phyloP scores from a whole-genome alignment of 2,797 vertebrate genomes.

The Clarias fuscus region DNA sequence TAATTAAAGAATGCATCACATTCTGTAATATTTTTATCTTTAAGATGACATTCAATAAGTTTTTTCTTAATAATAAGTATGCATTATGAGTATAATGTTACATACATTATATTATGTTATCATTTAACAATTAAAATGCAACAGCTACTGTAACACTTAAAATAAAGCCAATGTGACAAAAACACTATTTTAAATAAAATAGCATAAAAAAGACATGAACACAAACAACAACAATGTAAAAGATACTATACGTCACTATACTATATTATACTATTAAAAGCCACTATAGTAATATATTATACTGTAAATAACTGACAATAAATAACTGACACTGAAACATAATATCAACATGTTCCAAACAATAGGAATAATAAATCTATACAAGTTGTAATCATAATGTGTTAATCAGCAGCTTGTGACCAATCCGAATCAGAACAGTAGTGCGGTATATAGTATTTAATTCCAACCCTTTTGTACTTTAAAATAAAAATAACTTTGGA shows the following conservation, averaged over 20 bases:
- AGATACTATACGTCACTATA: too few relatives aligned
- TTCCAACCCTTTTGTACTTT: not conserved
- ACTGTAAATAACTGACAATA: too few relatives aligned
- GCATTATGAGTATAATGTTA: not conserved
- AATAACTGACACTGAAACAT: too few relatives aligned
- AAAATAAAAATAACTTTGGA: not conserved
- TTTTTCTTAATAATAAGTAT: not conserved
- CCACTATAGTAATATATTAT: too few relatives aligned
- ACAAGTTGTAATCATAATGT: not conserved
- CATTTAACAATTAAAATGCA: not conserved
- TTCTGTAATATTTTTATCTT: not conserved
- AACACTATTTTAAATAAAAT: not conserved
- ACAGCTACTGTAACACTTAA: not conserved
- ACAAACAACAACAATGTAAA: too few relatives aligned
- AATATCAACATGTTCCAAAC: not conserved
- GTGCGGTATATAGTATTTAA: not conserved
- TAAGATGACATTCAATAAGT: not conserved
- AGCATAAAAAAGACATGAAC: too few relatives aligned
- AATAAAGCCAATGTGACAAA: not conserved
- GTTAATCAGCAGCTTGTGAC: not conserved
- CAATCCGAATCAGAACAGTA: not conserved
- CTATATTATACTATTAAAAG: too few relatives aligned
- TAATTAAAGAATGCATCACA: not conserved
- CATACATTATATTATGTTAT: not conserved
- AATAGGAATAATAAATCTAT: not conserved